Evolutionary conservation across 2,113 vertebrate species (phyloP).

Genomic region (Felis chaus): DNA sequence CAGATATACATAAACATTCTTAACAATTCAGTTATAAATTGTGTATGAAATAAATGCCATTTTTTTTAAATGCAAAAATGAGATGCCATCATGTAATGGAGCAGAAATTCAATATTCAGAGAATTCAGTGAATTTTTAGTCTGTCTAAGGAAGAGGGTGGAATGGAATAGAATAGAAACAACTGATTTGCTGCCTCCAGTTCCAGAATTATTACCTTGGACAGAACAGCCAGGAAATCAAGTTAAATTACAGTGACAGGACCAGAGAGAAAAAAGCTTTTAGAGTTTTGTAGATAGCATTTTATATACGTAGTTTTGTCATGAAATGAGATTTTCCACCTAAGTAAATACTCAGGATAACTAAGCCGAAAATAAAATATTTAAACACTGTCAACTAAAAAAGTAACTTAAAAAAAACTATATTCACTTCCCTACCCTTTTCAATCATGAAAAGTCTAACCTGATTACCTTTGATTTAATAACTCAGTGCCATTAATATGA

Average conservation of each 20-base stretch:
- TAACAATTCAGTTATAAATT: conserved; percentile 8
- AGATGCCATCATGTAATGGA: background rate
- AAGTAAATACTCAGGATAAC: conserved; percentile 12
- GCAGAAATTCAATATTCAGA: background rate
- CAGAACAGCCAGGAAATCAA: background rate
- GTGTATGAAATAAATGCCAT: background rate
- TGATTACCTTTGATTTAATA: background rate
- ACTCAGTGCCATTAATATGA: background rate
- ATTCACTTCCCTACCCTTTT: background rate
- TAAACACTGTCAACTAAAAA: background rate
- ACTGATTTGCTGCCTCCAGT: background rate
- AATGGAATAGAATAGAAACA: background rate
- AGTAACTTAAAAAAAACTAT: background rate
- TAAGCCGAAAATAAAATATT: conserved; percentile 16
- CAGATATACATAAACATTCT: background rate
- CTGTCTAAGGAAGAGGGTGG: background rate
- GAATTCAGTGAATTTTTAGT: background rate
- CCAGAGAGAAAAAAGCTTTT: background rate
- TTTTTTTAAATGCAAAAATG: conserved; percentile 16
- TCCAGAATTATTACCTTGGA: conserved; percentile 27
- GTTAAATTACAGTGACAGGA: conserved; percentile 33
- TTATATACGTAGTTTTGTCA: background rate
- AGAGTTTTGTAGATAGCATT: background rate
- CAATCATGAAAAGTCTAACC: background rate
- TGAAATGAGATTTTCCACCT: background rate